Base-by-base conservation (phyloP, 2,113 vertebrate genomes). In the Corynorhinus townsendii region DNA sequence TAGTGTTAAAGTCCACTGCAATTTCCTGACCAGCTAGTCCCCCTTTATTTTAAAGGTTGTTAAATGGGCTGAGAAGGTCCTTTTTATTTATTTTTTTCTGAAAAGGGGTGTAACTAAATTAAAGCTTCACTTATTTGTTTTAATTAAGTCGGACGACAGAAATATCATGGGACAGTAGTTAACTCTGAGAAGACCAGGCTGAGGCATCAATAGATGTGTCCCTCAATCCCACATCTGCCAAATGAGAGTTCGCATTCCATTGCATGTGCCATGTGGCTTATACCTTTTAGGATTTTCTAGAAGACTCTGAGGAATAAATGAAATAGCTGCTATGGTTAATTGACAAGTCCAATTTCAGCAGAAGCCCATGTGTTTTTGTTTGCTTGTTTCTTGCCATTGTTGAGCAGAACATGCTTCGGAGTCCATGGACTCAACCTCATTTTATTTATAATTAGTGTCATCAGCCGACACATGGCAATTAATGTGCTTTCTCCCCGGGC, bases 391-490 rank as follows among this genome's bases (percentile, higher is more conserved):
- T 62, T 76, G 73, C 11, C 56, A 0, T 54, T 84, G 7, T 77
- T 82, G 90, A 82, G 64, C 45, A 82, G 56, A 86, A 28, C 5
- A 7, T 77, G 19, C 52, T 90, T 96, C 52, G 28, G 20, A 86
- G 28, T n/a, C 73, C 76, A 56, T 38, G 20, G 3, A 43, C 4
- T 35, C 33, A 96, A 35, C 40, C 54, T 66, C 77, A n/a, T 72
- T 94, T 35, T 91, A 82, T 91, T 93, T 86, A 40, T 84, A 84
- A 86, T 91, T 80, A 95, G 75, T 66, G 43, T 45, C 52, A 49
- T 90, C 22, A 71, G 77, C 56, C 72, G n/a, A 16, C 16, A 20
- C 77, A 12, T 22, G 52, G 15, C 62, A 92, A 77, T 88, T 38
- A 82, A 24, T 54, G 19, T 19, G 14, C 5, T 85, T 93, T 89